Percentiles rank a stretch among this genome's conserved stretches.
These are phyloP conservation scores for Pelagia noctiluca DNA, from an alignment of 30 jellyfish, hydroid and myxozoan species.

Conservation along the genomic window DNA sequence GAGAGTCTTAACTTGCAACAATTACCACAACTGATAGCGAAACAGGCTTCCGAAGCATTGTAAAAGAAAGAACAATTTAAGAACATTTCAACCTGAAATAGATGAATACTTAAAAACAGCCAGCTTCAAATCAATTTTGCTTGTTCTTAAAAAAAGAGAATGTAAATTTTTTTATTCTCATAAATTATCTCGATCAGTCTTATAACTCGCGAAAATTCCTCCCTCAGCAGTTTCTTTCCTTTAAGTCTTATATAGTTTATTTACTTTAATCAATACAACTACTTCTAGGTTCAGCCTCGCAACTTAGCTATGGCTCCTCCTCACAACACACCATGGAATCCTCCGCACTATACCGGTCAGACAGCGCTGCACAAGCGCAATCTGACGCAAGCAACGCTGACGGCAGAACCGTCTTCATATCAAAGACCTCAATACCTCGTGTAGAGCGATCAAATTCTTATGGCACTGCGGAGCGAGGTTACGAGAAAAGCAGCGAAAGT, in stretches of 20 bases:
- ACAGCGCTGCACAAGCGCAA: conserved; percentile 46
- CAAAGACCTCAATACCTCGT: conserved; percentile 76
- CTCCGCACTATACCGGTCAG: conserved; percentile 45
- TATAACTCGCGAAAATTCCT: too few relatives aligned
- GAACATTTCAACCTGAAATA: too few relatives aligned
- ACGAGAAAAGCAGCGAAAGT: conserved; percentile 51
- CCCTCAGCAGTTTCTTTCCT: too few relatives aligned
- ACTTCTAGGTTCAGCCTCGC: conserved; percentile 77
- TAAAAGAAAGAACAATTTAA: too few relatives aligned
- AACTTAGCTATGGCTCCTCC: conserved; percentile 67
- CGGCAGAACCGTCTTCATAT: conserved; percentile 38
- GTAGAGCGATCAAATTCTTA: conserved; percentile 56
- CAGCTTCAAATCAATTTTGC: too few relatives aligned
- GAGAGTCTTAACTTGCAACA: too few relatives aligned
- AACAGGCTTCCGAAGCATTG: too few relatives aligned
- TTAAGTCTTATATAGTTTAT: background rate
- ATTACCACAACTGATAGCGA: too few relatives aligned
- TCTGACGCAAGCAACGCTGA: conserved; percentile 45
- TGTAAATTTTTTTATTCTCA: too few relatives aligned
- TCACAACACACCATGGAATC: conserved; percentile 71
- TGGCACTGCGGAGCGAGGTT: conserved; percentile 53
- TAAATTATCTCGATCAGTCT: too few relatives aligned
- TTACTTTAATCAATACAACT: background rate
- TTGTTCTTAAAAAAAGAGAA: too few relatives aligned
- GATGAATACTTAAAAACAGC: too few relatives aligned